These are phyloP conservation scores for Nesidiocoris tenuis DNA, from an alignment of 2,888 invertebrate species.

Conservation along the genomic window DNA sequence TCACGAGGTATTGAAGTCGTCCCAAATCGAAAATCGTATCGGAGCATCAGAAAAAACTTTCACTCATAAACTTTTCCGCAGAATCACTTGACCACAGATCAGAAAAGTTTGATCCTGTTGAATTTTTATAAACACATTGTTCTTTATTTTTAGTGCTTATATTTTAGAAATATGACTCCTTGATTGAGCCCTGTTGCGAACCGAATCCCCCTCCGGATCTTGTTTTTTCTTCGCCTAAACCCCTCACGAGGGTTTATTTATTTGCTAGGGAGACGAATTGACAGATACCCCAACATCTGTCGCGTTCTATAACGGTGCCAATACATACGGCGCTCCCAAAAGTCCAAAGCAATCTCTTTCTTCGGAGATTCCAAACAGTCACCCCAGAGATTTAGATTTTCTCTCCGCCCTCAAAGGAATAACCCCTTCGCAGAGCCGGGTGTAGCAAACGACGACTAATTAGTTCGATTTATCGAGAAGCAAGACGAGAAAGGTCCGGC, in stretches of 20 bases:
- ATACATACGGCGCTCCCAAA: background rate
- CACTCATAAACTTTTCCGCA: too few relatives aligned
- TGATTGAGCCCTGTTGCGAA: too few relatives aligned
- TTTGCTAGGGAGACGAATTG: background rate
- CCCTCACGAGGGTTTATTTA: background rate
- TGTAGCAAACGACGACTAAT: conserved; percentile 20
- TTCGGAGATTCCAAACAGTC: background rate
- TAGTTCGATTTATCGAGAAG: conserved; percentile 36
- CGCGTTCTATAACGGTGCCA: background rate
- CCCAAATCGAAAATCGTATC: too few relatives aligned
- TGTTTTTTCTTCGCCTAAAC: too few relatives aligned
- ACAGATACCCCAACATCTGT: background rate
- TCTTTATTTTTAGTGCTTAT: too few relatives aligned
- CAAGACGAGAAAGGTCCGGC: conserved; percentile 5
- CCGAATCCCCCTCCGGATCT: too few relatives aligned
- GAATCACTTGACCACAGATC: too few relatives aligned
- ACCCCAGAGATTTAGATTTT: background rate
- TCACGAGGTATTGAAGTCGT: too few relatives aligned
- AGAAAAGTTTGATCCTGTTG: too few relatives aligned
- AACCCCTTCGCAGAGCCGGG: background rate
- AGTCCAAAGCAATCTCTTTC: background rate
- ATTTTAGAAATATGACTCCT: too few relatives aligned
- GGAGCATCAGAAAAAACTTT: too few relatives aligned
- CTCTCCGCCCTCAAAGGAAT: background rate
- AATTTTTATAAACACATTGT: too few relatives aligned